Conservation (phyloP, 2,797 vertebrate genomes). For the Erithacus rubecula region DNA sequence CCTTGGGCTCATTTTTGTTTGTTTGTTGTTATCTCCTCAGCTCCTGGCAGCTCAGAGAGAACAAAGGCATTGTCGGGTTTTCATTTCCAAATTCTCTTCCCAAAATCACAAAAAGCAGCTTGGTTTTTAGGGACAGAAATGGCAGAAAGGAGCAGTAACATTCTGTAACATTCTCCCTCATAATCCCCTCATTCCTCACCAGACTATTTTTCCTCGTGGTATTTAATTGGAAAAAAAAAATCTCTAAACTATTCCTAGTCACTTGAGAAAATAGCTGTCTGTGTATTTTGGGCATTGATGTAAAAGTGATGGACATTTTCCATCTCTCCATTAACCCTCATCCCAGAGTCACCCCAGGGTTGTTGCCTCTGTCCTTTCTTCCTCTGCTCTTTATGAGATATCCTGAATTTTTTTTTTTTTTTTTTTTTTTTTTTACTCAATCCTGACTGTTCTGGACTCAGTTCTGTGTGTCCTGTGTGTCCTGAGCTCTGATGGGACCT, state of each 20-base stretch:
- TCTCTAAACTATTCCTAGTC: slow-evolving; percentile 3
- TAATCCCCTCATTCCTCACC: background rate
- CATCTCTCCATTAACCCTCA: slow-evolving; percentile 3
- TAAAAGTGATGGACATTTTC: slow-evolving; percentile 19
- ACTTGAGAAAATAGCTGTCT: slow-evolving; percentile 30
- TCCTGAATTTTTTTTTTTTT: background rate
- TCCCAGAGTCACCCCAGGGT: background rate
- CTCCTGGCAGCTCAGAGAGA: background rate
- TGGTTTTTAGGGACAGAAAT: background rate
- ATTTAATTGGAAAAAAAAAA: slow-evolving; percentile 13
- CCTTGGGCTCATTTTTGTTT: background rate
- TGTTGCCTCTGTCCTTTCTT: background rate
- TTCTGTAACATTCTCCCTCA: background rate
- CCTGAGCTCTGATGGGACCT: background rate
- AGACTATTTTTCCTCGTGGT: background rate
- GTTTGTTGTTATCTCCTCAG: background rate
- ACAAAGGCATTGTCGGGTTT: background rate
- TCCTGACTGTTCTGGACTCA: too few species aligned
- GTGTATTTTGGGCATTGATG: background rate
- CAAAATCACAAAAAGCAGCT: background rate
- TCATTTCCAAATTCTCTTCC: background rate
- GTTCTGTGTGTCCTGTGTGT: background rate
- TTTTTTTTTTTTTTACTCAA: background rate
- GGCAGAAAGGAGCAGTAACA: background rate
- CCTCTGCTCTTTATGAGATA: background rate